Conservation (phyloP, 35 echinoderm and acorn worm species). For the Apostichopus californicus region DNA sequence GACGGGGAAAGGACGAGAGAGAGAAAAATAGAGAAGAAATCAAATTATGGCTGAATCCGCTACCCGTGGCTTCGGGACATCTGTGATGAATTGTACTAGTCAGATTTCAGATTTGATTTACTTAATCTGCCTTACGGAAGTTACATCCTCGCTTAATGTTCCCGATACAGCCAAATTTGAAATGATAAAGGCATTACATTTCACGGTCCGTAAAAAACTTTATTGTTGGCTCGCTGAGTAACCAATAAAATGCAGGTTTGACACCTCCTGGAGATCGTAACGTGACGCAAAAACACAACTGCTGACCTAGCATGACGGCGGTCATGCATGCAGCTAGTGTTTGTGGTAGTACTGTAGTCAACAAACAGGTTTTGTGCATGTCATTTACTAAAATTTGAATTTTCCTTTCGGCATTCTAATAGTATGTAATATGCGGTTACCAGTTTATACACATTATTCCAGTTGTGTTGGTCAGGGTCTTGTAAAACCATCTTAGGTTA, state of each 20-base stretch:
- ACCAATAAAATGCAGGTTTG: background rate
- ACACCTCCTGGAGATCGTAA: no score
- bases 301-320: no score
- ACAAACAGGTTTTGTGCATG: no score
- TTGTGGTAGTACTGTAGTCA: no score
- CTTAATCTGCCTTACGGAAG: background rate
- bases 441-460: no score
- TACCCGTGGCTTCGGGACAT: slow-evolving; percentile 14
- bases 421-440: no score
- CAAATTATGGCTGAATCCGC: slow-evolving; percentile 28
- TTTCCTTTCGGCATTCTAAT: no score
- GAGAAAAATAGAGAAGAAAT: background rate
- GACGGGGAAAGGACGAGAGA: slow-evolving; percentile 32
- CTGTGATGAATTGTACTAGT: slow-evolving; percentile 42
- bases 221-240: background rate
- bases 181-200: slow-evolving; percentile 5
- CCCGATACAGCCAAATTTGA: background rate
- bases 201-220: background rate
- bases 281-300: no score
- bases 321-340: no score
- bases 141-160: slow-evolving; percentile 8
- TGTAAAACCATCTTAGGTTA: no score
- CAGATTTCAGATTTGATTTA: slow-evolving; percentile 1
- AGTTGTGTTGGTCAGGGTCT: no score
- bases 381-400: no score